Evolutionary conservation across 1,140 invertebrate genomes (phyloP).

Genomic region (Hylyphantes graminicola): DNA sequence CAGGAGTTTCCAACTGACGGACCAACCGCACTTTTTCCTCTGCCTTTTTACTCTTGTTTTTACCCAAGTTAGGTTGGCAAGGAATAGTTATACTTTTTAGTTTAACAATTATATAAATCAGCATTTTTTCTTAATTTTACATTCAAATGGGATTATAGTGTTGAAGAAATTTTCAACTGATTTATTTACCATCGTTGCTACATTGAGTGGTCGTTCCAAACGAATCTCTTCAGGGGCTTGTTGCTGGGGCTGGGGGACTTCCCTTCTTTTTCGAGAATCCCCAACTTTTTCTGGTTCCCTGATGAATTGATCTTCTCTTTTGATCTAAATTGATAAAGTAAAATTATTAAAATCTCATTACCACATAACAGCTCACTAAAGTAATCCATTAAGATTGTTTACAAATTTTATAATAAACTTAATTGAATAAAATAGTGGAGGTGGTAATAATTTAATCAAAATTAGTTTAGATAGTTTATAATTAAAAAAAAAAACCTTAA

Average conservation of each 20-base stretch:
- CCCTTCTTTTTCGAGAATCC: slow-evolving; percentile 67
- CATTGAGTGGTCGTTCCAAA: slow-evolving; percentile 76
- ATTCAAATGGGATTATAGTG: background rate
- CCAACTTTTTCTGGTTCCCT: slow-evolving; percentile 27
- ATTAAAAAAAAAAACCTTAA: background rate
- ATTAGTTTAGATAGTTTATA: background rate
- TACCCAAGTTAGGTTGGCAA: no score
- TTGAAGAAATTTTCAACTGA: background rate
- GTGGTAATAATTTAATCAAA: background rate
- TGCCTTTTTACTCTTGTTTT: no score
- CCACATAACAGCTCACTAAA: no score
- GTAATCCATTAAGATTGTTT: background rate
- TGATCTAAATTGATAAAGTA: slow-evolving; percentile 32
- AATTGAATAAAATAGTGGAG: no score
- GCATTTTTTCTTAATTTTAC: background rate
- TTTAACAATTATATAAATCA: no score
- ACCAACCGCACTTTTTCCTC: no score
- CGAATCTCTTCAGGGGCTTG: slow-evolving; percentile 77
- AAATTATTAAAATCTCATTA: no score
- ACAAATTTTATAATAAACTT: background rate
- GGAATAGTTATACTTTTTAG: no score
- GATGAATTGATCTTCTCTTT: slow-evolving; percentile 45
- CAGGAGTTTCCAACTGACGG: no score
- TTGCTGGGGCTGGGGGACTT: slow-evolving; percentile 74
- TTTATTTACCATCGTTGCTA: slow-evolving; percentile 79